Percentiles rank a stretch among this genome's conserved stretches.
Conservation (phyloP, 2,113 vertebrate genomes). For the Ceyx cyanopectus region DNA sequence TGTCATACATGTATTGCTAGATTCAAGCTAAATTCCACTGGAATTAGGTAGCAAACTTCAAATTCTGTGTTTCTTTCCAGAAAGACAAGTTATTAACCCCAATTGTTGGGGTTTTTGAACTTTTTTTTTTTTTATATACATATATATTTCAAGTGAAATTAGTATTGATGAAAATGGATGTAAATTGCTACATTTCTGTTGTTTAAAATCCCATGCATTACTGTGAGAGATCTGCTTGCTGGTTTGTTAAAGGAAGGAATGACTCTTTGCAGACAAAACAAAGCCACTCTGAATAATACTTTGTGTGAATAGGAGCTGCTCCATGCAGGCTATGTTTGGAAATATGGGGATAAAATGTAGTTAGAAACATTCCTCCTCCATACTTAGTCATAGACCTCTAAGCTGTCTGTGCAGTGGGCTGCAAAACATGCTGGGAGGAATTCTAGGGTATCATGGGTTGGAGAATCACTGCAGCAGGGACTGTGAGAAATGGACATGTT, state of each 20-base stretch:
- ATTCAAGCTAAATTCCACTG: background rate
- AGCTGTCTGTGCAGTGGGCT: background rate
- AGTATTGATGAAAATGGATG: background rate
- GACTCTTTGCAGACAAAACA: background rate
- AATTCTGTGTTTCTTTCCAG: background rate
- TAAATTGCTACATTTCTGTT: background rate
- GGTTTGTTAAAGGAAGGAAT: background rate
- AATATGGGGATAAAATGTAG: background rate
- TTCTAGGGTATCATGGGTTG: background rate
- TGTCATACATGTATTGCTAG: background rate
- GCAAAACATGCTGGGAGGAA: background rate
- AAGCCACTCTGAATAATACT: background rate
- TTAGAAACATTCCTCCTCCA: constrained; percentile 46
- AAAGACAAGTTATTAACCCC: background rate
- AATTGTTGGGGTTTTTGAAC: background rate
- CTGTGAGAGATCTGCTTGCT: background rate
- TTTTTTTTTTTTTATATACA: background rate
- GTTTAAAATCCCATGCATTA: background rate
- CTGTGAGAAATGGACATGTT: background rate
- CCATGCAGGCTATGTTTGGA: constrained; percentile 15
- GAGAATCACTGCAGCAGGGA: background rate
- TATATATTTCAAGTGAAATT: background rate
- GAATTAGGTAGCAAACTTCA: background rate
- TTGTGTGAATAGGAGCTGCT: background rate
- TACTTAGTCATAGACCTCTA: constrained; percentile 10